Percentiles rank a stretch among this genome's conserved stretches.
phyloP scores from a whole-genome alignment of 1,140 invertebrate genomes.

The Papilio aristodemus region DNA sequence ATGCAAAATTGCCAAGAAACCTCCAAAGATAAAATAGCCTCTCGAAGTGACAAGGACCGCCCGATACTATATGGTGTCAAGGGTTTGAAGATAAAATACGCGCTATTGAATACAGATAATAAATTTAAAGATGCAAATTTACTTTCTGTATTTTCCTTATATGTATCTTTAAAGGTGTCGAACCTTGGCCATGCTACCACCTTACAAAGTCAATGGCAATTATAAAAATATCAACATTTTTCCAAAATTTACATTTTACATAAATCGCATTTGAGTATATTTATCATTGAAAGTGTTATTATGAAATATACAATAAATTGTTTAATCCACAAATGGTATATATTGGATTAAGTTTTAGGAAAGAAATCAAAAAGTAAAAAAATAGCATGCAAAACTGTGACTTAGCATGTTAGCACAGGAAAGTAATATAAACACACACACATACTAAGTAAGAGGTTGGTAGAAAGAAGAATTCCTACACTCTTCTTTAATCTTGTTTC shows the following conservation, averaged over 20 bases:
- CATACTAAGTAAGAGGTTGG: no score
- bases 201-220: neutral
- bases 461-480: no score
- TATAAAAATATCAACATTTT: neutral
- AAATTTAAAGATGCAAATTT: conserved; percentile 23
- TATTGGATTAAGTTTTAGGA: no score
- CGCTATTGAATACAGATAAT: conserved; percentile 18
- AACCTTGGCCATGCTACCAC: neutral
- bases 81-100: conserved; percentile 33
- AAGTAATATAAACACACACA: no score
- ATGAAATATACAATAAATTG: no score
- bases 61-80: conserved; percentile 43
- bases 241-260: neutral
- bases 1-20: conserved; percentile 2
- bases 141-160: neutral
- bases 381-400: no score
- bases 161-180: conserved; percentile 1
- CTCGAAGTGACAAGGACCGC: conserved; percentile 34
- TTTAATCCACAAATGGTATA: no score
- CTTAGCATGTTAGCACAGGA: no score
- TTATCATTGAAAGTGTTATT: no score
- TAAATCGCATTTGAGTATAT: neutral
- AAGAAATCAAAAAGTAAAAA: no score
- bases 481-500: no score
- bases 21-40: conserved; percentile 10